A percentile compares a stretch with the other conserved stretches of the same genome.
Conservation (phyloP, 2,797 vertebrate species). For the Typhlichthys eigenmanni region DNA sequence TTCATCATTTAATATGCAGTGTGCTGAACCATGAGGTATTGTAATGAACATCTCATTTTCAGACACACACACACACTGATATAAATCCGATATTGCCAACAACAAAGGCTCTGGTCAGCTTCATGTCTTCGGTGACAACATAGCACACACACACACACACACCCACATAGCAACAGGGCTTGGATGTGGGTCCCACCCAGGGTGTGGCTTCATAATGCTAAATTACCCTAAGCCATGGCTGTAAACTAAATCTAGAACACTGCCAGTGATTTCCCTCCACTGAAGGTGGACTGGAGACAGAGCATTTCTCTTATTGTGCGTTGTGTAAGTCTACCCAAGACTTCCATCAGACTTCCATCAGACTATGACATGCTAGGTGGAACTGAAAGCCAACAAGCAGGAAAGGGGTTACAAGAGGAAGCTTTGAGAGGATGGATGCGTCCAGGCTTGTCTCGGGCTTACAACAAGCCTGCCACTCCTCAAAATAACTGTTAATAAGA, state of each 20-base stretch:
- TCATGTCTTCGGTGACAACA: slow-evolving; percentile 1
- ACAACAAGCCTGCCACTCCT: slow-evolving; percentile 66
- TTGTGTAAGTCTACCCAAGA: no score
- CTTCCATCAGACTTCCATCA: no score
- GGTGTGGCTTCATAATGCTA: slow-evolving; percentile 55
- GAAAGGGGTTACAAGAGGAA: slow-evolving; percentile 11
- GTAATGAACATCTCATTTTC: background rate
- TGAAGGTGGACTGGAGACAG: no score
- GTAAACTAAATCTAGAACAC: background rate
- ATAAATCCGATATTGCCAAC: slow-evolving; percentile 8
- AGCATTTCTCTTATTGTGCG: no score
- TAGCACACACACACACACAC: background rate
- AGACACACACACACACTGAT: slow-evolving; percentile 3
- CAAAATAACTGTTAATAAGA: slow-evolving; percentile 68
- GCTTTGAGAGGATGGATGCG: slow-evolving; percentile 52
- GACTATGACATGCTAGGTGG: no score
- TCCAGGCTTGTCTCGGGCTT: slow-evolving; percentile 65
- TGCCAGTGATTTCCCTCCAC: background rate
- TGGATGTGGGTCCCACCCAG: slow-evolving; percentile 38
- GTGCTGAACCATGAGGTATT: slow-evolving; percentile 5
- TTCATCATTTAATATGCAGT: background rate
- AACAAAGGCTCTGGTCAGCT: slow-evolving; percentile 33
- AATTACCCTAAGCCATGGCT: slow-evolving; percentile 37
- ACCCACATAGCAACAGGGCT: slow-evolving; percentile 26
- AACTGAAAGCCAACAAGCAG: slow-evolving; percentile 3